Evolutionary conservation across 2,113 vertebrate species (phyloP), one percentile per base, ranked within the genome.

Genomic region (Entelurus aequoreus): DNA sequence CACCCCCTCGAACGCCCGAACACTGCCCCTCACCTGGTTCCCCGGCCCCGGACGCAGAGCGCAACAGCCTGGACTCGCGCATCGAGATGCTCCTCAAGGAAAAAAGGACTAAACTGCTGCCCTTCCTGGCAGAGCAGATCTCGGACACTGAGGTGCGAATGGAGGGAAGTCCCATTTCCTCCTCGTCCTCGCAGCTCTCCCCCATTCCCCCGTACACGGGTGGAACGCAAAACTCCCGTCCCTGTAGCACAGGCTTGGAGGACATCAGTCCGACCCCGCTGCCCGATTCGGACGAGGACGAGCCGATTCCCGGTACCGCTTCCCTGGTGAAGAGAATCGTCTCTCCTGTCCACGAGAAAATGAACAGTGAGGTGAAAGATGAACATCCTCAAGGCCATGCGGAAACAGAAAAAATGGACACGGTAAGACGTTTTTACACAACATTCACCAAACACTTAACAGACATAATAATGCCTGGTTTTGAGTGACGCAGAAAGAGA

Each of bases 81-180:
- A 99, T 99, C 19, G 96, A 97, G 87, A 98, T 98, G 97, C 92
- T 99, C 77, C 90, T 99, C 72, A 98, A 98, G 87, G 95, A 97
- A 79, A 94, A 96, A 84, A 89, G 92, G 85, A 94, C 94, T 84
- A 97, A 98, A 75, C 82, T 96, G 81, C 81, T 97, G 71, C 94
- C 94, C n/a, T 98, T 98, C 85, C 87, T 98, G 16, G 90, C 87
- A 0, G 95, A 94, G 68, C 91, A 91, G 28, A 95, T 96, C 87
- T 98, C 95, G 0, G 97, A 98, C 82, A 87, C 88, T 0, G 95
- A 98, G 82, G 84, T 97, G 74, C 92, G 90, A 76, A 95, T 98
- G 97, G 95, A 98, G 82, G 94, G 94, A 42, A 98, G 97, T 76
- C 95, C 96, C 0, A 96, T 98, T 76, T 99, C 97, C 54, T 99